Percentiles rank a stretch among this genome's conserved stretches.
Evolutionary conservation across 2,797 vertebrate species (phyloP).

Genomic region (Peromyscus nudipes): DNA sequence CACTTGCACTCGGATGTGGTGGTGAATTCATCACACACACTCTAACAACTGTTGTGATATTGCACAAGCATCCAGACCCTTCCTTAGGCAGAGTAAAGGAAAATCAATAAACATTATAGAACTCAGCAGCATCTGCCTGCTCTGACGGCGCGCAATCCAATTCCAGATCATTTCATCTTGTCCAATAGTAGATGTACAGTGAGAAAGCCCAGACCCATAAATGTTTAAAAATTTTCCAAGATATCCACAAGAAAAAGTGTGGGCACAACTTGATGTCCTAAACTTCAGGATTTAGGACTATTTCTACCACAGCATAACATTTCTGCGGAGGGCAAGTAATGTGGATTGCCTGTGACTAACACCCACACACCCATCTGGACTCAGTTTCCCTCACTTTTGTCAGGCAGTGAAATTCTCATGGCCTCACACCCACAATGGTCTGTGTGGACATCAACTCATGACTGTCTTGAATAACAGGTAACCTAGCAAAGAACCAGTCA

Average conservation of each 20-base stretch:
- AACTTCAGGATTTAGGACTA: slow-evolving; percentile 14
- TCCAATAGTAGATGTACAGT: background rate
- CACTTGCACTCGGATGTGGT: background rate
- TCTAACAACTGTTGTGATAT: background rate
- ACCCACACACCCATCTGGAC: slow-evolving; percentile 21
- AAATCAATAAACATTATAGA: background rate
- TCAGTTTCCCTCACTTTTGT: background rate
- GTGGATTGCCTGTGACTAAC: background rate
- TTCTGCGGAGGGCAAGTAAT: background rate
- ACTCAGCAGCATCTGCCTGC: background rate
- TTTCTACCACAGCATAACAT: background rate
- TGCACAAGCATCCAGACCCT: background rate
- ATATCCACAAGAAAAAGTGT: background rate
- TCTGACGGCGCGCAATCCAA: background rate
- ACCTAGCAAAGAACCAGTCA: background rate
- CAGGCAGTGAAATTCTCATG: background rate
- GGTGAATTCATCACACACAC: background rate
- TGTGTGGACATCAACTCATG: background rate
- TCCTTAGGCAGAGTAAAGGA: background rate
- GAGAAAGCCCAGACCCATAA: background rate
- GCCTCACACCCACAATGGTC: background rate
- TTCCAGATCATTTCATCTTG: background rate
- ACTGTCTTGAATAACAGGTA: background rate
- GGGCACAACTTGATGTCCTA: background rate
- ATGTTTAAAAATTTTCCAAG: background rate